Percentiles rank a stretch among this genome's conserved stretches.
These are phyloP conservation scores for Caenorhabditis zanzibari DNA, from an alignment of 2,888 invertebrate genomes.

Conservation along the genomic window DNA sequence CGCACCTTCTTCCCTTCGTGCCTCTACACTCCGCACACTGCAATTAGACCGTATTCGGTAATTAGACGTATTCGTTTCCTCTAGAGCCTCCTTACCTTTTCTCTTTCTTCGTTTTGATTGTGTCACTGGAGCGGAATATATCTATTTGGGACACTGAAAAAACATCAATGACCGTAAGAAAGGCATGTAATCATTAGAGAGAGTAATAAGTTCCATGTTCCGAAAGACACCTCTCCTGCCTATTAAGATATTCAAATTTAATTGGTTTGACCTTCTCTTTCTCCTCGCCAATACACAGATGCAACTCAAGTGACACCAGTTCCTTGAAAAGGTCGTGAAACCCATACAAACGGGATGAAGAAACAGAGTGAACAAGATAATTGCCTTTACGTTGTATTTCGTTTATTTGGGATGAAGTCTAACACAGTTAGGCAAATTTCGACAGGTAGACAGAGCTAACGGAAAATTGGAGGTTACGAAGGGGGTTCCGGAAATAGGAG, in stretches of 20 bases:
- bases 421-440: conserved; percentile 18
- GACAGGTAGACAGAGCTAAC: neutral
- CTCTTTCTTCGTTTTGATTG: conserved; percentile 15
- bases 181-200: conserved; percentile 18
- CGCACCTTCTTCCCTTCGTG: conserved; percentile 38
- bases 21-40: conserved; percentile 22
- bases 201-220: conserved; percentile 30
- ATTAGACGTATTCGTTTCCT: conserved; percentile 48
- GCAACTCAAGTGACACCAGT: conserved; percentile 50
- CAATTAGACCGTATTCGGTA: conserved; percentile 46
- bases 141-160: conserved; percentile 21
- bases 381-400: conserved; percentile 33
- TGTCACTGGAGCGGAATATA: conserved; percentile 38
- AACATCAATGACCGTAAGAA: conserved; percentile 24
- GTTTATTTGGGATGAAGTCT: conserved; percentile 7
- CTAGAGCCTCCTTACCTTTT: conserved; percentile 17
- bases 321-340: conserved; percentile 49
- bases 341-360: conserved; percentile 18
- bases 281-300: conserved; percentile 34
- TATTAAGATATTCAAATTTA: conserved; percentile 50
- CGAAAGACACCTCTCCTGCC: conserved; percentile 25
- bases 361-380: conserved; percentile 25
- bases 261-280: conserved; percentile 46
- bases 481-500: neutral
- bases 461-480: neutral